A percentile compares a stretch with the other conserved stretches of the same genome.
Conservation (phyloP, 2,888 invertebrate species). For the Osedax frankpressi region DNA sequence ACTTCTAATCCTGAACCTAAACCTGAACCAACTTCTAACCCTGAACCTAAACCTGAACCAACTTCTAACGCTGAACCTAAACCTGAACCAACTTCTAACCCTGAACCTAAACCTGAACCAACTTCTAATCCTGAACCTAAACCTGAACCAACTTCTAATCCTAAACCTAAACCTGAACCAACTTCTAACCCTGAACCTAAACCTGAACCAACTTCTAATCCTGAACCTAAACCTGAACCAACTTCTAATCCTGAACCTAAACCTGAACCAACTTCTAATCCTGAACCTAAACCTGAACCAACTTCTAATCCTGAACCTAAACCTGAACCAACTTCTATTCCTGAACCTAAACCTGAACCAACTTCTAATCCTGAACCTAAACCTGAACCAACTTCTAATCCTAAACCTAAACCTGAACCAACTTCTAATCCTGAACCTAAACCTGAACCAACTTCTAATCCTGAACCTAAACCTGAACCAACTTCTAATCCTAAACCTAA, state of each 20-base stretch:
- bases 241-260: conserved; percentile 11
- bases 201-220: not conserved
- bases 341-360: not conserved
- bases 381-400: not conserved
- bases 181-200: not conserved
- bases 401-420: not conserved
- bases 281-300: not conserved
- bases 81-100: not conserved
- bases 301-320: conserved; percentile 7
- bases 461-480: conserved; percentile 15
- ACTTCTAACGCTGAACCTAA: not conserved
- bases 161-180: not conserved
- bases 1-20: too few species aligned
- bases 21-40: conserved; percentile 1
- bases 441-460: not conserved
- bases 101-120: not conserved
- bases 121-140: not conserved
- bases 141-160: not conserved
- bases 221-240: conserved; percentile 15
- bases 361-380: not conserved
- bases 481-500: conserved; percentile 11
- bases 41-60: conserved; percentile 12
- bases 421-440: not conserved
- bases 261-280: conserved; percentile 5
- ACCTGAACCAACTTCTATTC: not conserved